phyloP scores from a whole-genome alignment of 2,888 invertebrate species.

The Patella caerulea region DNA sequence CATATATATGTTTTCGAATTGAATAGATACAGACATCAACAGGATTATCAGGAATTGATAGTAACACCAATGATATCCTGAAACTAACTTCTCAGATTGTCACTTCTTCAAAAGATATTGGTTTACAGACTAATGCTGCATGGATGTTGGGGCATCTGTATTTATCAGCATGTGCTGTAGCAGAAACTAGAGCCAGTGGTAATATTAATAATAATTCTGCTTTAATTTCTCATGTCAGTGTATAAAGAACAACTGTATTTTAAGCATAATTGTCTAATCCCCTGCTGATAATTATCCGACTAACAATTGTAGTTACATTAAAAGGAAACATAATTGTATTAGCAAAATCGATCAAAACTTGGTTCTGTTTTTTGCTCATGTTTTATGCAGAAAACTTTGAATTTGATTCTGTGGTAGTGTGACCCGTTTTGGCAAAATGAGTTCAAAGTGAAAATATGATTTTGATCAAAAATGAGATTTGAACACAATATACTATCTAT shows the following conservation, averaged over 20 bases:
- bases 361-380: background rate
- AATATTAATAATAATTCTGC: constrained; percentile 9
- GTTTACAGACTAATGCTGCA: constrained; percentile 52
- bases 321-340: background rate
- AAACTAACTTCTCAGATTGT: constrained; percentile 41
- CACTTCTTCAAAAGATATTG: constrained; percentile 45
- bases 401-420: no score
- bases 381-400: background rate
- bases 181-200: constrained; percentile 52
- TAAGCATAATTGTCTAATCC: no score
- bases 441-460: no score
- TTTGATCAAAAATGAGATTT: no score
- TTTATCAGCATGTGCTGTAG: constrained; percentile 47
- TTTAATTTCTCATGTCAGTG: background rate
- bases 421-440: no score
- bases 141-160: constrained; percentile 64
- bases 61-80: constrained; percentile 46
- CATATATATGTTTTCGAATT: background rate
- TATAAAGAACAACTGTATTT: no score
- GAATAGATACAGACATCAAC: background rate
- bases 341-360: background rate
- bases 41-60: constrained; percentile 27
- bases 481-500: no score
- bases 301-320: no score
- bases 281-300: no score